Percentiles rank a stretch among this genome's conserved stretches.
Conservation (phyloP, 2,113 vertebrate genomes). For the Psilopogon haemacephalus region DNA sequence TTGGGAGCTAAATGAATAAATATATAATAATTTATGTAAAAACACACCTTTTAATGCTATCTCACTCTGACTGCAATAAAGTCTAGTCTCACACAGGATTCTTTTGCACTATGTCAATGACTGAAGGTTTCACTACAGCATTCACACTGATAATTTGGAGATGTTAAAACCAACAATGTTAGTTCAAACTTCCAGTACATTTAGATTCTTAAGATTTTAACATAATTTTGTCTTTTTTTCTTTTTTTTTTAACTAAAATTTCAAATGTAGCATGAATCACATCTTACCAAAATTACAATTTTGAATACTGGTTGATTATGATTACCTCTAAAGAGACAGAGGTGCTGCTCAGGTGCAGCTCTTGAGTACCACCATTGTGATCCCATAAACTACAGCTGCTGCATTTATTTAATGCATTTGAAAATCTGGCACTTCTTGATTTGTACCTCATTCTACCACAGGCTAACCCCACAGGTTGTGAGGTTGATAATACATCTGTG, state of each 20-base stretch:
- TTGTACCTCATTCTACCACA: neutral
- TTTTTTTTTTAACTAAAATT: neutral
- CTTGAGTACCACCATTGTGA: neutral
- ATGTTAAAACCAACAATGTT: neutral
- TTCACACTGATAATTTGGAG: neutral
- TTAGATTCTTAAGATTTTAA: neutral
- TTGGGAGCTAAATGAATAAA: constrained; percentile 1
- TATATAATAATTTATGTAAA: neutral
- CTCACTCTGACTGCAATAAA: neutral
- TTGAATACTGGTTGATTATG: constrained; percentile 9
- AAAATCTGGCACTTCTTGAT: neutral
- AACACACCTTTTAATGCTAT: neutral
- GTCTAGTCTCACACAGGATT: neutral
- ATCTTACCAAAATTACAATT: constrained; percentile 3
- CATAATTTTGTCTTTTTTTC: neutral
- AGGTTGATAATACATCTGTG: neutral
- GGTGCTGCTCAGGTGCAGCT: neutral
- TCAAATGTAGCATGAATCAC: neutral
- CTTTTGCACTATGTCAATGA: neutral
- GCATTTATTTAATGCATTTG: neutral
- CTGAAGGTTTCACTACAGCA: neutral
- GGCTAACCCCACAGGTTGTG: neutral
- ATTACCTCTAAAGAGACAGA: constrained; percentile 1
- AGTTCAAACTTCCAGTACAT: neutral
- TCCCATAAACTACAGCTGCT: neutral